Conservation (phyloP, 35 echinoderm and acorn worm genomes). For the Ophioderma brevispina region DNA sequence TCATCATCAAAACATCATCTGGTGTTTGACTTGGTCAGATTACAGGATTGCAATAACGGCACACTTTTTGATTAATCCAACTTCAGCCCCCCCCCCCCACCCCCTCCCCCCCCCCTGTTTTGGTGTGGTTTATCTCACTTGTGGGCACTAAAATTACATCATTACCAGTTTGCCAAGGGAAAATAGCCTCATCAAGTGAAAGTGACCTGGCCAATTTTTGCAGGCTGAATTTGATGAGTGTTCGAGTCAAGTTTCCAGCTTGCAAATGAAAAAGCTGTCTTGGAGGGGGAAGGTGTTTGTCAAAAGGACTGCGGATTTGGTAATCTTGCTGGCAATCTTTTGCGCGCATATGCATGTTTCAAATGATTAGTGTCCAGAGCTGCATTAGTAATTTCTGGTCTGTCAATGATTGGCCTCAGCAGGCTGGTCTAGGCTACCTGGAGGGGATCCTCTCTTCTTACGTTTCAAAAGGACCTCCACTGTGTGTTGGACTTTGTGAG, state of each 20-base stretch:
- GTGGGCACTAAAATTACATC: not conserved
- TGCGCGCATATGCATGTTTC: no score
- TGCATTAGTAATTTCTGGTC: not conserved
- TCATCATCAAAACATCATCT: slow-evolving; percentile 44
- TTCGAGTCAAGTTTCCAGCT: slow-evolving; percentile 6
- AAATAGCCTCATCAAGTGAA: not conserved
- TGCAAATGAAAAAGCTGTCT: not conserved
- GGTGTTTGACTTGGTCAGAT: slow-evolving; percentile 19
- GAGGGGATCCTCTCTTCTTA: not conserved
- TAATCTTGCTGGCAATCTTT: no score
- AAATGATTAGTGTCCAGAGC: not conserved
- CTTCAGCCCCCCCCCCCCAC: not conserved
- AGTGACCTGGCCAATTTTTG: not conserved
- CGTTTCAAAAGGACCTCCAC: not conserved
- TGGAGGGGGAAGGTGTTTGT: not conserved
- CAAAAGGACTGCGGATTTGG: no score
- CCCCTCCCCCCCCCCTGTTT: no score
- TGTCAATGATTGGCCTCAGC: not conserved
- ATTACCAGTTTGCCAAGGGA: not conserved
- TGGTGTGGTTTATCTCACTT: not conserved
- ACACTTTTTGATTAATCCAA: not conserved
- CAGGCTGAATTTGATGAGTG: not conserved
- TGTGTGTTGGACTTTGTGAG: not conserved
- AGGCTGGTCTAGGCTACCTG: not conserved
- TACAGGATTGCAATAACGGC: not conserved